phyloP scores from a whole-genome alignment of 1,140 invertebrate genomes.

The Cheumatopsyche charites region DNA sequence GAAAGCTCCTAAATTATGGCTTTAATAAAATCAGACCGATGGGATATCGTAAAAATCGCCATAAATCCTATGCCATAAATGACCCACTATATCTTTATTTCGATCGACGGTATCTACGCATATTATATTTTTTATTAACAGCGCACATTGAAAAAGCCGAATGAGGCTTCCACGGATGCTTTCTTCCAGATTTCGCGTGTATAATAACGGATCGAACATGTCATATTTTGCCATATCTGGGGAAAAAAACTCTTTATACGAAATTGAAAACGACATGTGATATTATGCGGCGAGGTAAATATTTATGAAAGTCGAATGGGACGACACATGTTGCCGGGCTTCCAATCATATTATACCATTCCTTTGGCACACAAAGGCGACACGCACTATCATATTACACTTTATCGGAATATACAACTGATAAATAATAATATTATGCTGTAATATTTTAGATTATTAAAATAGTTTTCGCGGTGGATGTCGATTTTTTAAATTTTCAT shows the following conservation, averaged over 20 bases:
- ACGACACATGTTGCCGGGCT: conserved; percentile 20
- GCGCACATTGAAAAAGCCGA: not conserved
- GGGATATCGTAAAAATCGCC: conserved; percentile 2
- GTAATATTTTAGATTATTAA: too few relatives aligned
- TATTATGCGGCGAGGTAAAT: conserved; percentile 27
- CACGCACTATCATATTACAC: conserved; percentile 11
- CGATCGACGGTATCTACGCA: not conserved
- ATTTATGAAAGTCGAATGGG: conserved; percentile 26
- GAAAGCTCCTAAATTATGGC: conserved; percentile 18
- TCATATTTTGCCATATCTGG: conserved; percentile 11
- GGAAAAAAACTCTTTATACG: conserved; percentile 8
- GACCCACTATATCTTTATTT: not conserved
- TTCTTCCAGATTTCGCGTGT: too few relatives aligned
- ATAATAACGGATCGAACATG: conserved; percentile 3
- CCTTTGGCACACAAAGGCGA: conserved; percentile 4
- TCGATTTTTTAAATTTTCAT: too few relatives aligned
- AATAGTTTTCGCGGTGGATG: too few relatives aligned
- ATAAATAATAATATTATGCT: too few relatives aligned
- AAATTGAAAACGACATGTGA: conserved; percentile 24
- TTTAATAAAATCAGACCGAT: conserved; percentile 16
- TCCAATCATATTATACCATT: conserved; percentile 21
- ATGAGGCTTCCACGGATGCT: too few relatives aligned
- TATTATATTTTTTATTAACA: not conserved
- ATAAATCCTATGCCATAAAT: conserved; percentile 21
- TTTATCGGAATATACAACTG: too few relatives aligned